phyloP scores from a whole-genome alignment of 2,888 invertebrate genomes.

The Xestia c-nigrum region DNA sequence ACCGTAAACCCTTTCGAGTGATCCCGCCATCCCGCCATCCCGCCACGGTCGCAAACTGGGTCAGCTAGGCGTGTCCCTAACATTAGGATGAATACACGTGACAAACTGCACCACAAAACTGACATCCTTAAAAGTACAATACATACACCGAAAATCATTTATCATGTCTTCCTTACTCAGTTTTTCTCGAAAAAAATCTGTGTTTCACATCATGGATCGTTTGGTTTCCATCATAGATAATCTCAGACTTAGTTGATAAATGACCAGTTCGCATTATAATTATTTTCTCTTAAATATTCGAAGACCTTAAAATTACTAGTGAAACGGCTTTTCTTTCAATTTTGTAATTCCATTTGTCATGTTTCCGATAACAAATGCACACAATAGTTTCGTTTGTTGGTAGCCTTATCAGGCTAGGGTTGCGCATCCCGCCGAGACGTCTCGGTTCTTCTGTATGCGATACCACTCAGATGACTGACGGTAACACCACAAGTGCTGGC shows the following conservation, averaged over 20 bases:
- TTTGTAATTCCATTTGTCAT: background rate
- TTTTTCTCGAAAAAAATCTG: background rate
- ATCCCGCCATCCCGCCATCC: slow-evolving; percentile 80
- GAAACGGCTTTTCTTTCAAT: background rate
- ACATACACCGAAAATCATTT: slow-evolving; percentile 26
- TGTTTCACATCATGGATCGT: background rate
- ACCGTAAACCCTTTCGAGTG: slow-evolving; percentile 85
- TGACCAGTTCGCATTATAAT: no score
- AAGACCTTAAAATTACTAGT: no score
- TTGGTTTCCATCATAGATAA: no score
- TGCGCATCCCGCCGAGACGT: slow-evolving; percentile 47
- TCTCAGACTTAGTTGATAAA: background rate
- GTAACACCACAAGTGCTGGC: slow-evolving; percentile 74
- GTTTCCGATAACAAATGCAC: background rate
- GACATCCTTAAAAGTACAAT: slow-evolving; percentile 41
- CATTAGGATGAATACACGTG: slow-evolving; percentile 79
- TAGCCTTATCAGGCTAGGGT: slow-evolving; percentile 46
- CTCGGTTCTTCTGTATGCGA: slow-evolving; percentile 46
- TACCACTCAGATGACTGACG: slow-evolving; percentile 72
- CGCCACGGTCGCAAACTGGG: slow-evolving; percentile 80
- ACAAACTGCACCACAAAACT: slow-evolving; percentile 61
- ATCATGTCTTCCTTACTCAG: slow-evolving; percentile 12
- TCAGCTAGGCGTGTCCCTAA: slow-evolving; percentile 80
- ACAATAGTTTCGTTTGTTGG: slow-evolving; percentile 40
- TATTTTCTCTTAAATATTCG: no score